Conservation (phyloP, 2,888 invertebrate genomes). For the Adelognathus sp. region DNA sequence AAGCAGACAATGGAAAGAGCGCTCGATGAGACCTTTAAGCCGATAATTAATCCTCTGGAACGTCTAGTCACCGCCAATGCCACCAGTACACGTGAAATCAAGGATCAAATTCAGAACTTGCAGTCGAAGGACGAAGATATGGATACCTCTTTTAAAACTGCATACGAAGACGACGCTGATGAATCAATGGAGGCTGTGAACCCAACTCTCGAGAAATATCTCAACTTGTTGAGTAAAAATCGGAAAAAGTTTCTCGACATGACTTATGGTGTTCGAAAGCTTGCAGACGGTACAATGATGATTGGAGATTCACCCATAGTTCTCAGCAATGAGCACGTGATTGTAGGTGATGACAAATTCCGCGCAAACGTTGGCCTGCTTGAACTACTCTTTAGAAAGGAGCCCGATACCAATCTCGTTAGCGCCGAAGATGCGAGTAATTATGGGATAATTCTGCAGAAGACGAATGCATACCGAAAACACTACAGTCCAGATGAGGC, state of each 20-base stretch:
- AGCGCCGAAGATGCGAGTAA: slow-evolving; percentile 25
- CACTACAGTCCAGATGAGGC: slow-evolving; percentile 21
- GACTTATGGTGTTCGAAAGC: slow-evolving; percentile 33
- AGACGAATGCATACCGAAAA: slow-evolving; percentile 42
- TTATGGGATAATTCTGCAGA: slow-evolving; percentile 37
- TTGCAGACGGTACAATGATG: slow-evolving; percentile 15
- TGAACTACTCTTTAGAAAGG: slow-evolving; percentile 45
- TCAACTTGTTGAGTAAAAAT: slow-evolving; percentile 10
- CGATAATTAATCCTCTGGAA: slow-evolving; percentile 9
- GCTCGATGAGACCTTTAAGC: slow-evolving; percentile 7
- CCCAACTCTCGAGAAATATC: slow-evolving; percentile 4
- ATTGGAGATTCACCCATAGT: slow-evolving; percentile 37
- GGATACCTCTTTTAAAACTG: slow-evolving; percentile 11
- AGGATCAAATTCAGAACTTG: not conserved
- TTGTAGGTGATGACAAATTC: slow-evolving; percentile 24
- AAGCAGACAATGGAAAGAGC: slow-evolving; percentile 16
- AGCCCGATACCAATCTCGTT: slow-evolving; percentile 22
- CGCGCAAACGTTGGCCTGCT: slow-evolving; percentile 11
- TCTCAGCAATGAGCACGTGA: slow-evolving; percentile 22
- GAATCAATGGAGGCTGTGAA: not conserved
- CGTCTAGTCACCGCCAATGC: not conserved
- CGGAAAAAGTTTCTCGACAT: slow-evolving; percentile 34
- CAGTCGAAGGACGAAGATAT: not conserved
- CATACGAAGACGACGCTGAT: not conserved
- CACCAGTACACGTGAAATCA: not conserved